These are phyloP conservation scores for Sebastiscus albofasciatus DNA, from an alignment of 2,797 vertebrate genomes.

Conservation along the genomic window DNA sequence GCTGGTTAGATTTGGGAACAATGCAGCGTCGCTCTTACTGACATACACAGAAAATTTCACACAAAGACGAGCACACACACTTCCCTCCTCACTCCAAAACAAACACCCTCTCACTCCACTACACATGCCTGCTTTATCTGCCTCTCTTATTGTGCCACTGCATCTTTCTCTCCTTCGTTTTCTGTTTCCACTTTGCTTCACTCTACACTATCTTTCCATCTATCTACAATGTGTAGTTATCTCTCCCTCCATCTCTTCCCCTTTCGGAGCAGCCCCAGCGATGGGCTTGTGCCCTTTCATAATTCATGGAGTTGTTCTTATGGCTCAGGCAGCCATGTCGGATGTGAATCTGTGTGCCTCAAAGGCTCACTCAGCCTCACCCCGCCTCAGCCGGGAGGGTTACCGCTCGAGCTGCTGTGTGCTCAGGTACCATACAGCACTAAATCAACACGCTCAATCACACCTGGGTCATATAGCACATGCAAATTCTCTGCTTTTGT, in stretches of 20 bases:
- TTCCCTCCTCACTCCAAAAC: slow-evolving; percentile 49
- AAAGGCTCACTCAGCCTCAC: slow-evolving; percentile 60
- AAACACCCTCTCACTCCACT: slow-evolving; percentile 62
- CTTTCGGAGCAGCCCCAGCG: slow-evolving; percentile 45
- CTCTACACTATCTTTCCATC: slow-evolving; percentile 54
- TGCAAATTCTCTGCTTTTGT: slow-evolving; percentile 33
- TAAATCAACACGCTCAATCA: slow-evolving; percentile 46
- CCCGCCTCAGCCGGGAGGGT: slow-evolving; percentile 43
- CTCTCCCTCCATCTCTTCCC: slow-evolving; percentile 39
- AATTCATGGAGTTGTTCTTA: slow-evolving; percentile 81
- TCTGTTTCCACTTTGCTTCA: slow-evolving; percentile 48
- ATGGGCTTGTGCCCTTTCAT: slow-evolving; percentile 71
- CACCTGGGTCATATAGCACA: slow-evolving; percentile 32
- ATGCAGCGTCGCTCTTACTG: slow-evolving; percentile 8
- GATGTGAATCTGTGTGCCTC: slow-evolving; percentile 71
- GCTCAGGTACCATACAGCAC: slow-evolving; percentile 52
- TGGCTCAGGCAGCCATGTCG: slow-evolving; percentile 71
- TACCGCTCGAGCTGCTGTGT: slow-evolving; percentile 25
- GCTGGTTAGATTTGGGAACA: slow-evolving; percentile 56
- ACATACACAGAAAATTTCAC: slow-evolving; percentile 17
- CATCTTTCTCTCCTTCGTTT: slow-evolving; percentile 28
- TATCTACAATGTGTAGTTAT: slow-evolving; percentile 53
- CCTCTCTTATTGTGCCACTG: slow-evolving; percentile 30
- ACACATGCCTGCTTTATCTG: slow-evolving; percentile 51
- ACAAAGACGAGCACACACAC: slow-evolving; percentile 25